Conservation (phyloP, 2,113 vertebrate species). For the Psilopsiagon aurifrons region DNA sequence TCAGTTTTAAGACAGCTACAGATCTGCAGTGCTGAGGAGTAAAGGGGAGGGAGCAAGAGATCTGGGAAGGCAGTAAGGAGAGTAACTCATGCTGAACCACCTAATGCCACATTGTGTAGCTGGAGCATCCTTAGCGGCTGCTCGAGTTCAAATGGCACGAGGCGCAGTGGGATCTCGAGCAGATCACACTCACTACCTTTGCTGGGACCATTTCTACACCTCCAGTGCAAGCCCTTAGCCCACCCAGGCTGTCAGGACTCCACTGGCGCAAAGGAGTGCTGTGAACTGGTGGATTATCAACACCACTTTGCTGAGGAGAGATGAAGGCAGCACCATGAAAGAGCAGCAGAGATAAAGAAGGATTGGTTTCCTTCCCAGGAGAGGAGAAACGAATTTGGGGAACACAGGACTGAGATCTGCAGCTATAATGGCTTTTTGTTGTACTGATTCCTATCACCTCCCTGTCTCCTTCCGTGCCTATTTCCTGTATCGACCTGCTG, state of each 20-base stretch:
- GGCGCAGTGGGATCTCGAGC: background rate
- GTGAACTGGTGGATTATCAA: background rate
- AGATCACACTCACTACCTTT: background rate
- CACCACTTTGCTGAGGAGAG: background rate
- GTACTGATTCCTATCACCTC: background rate
- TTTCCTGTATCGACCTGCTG: background rate
- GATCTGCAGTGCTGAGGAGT: background rate
- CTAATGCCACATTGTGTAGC: background rate
- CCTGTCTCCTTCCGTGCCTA: background rate
- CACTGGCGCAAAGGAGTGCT: background rate
- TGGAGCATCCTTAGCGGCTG: background rate
- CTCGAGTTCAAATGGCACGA: rapidly evolving
- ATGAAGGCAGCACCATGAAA: background rate
- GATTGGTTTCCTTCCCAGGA: background rate
- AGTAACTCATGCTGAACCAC: rapidly evolving
- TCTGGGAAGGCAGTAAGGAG: background rate
- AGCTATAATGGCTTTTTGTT: background rate
- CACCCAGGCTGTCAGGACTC: background rate
- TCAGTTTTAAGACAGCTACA: background rate
- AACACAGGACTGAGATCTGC: no score
- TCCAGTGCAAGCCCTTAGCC: rapidly evolving
- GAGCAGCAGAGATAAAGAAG: background rate
- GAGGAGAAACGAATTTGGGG: background rate
- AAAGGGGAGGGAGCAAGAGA: background rate
- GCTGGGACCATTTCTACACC: background rate